These are phyloP conservation scores for Gymnobelideus leadbeateri DNA, from an alignment of 2,113 vertebrate species.

Conservation along the genomic window DNA sequence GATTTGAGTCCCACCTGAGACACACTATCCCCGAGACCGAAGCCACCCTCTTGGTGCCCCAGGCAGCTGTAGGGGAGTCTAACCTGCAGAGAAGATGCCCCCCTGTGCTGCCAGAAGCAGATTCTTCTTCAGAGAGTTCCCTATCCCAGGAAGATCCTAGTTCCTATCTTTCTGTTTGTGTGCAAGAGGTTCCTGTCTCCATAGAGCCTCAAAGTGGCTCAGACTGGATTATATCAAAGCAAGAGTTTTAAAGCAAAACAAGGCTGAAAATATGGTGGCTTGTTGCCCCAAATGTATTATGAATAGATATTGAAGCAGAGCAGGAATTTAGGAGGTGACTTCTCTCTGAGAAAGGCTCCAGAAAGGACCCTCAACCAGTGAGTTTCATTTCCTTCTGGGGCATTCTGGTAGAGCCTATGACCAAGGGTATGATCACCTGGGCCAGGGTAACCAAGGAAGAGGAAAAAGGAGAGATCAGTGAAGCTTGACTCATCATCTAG, in stretches of 20 bases:
- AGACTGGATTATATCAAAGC: neutral
- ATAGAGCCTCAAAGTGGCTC: neutral
- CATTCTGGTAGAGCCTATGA: neutral
- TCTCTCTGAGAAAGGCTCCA: neutral
- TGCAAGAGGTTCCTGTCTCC: neutral
- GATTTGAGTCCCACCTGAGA: neutral
- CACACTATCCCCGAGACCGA: neutral
- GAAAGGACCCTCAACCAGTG: neutral
- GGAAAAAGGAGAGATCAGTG: neutral
- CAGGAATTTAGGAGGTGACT: neutral
- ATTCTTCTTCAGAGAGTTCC: neutral
- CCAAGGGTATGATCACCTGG: neutral
- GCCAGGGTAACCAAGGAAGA: neutral
- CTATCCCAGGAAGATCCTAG: neutral
- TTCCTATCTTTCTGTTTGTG: neutral
- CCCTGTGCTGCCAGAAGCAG: neutral
- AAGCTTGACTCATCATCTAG: conserved; percentile 40
- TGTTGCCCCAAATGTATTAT: neutral
- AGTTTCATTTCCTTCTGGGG: neutral
- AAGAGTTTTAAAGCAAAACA: neutral
- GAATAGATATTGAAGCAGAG: neutral
- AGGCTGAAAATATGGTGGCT: neutral
- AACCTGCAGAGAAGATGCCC: neutral
- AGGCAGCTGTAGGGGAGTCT: neutral
- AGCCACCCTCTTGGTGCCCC: neutral